phyloP scores from a whole-genome alignment of 2,888 invertebrate genomes.

The Ctenicera cuprea region DNA sequence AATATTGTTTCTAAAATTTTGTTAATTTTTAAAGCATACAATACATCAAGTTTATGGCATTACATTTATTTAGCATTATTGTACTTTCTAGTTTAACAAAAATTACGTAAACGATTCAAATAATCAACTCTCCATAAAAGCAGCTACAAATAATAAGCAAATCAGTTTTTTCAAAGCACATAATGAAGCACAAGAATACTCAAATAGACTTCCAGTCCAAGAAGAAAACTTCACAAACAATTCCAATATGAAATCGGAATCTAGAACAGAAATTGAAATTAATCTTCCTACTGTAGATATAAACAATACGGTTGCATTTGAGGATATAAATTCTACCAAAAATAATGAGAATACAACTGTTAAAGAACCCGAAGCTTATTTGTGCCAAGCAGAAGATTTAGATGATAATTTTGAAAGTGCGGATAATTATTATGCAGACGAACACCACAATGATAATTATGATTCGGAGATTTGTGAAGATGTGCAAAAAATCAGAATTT shows the following conservation, averaged over 20 bases:
- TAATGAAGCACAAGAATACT: too few relatives aligned
- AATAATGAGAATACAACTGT: not conserved
- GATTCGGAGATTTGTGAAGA: not conserved
- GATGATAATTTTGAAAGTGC: not conserved
- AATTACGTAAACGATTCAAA: too few relatives aligned
- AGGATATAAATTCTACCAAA: not conserved
- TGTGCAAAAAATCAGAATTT: not conserved
- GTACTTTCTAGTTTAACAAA: too few relatives aligned
- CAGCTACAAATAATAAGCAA: too few relatives aligned
- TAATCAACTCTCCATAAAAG: too few relatives aligned
- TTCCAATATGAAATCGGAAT: not conserved
- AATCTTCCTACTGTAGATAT: not conserved
- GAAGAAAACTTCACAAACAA: too few relatives aligned
- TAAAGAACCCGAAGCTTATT: not conserved
- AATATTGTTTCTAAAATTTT: not conserved
- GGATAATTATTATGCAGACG: not conserved
- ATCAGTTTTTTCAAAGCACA: too few relatives aligned
- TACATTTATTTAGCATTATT: too few relatives aligned
- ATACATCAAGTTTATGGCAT: too few relatives aligned
- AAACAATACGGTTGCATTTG: not conserved
- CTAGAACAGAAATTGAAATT: not conserved
- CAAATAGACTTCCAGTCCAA: too few relatives aligned
- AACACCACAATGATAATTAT: not conserved
- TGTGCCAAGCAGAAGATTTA: not conserved
- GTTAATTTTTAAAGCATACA: not conserved